Base-by-base conservation (phyloP, 2,888 invertebrate species). In the Drosophila pseudotakahashii region DNA sequence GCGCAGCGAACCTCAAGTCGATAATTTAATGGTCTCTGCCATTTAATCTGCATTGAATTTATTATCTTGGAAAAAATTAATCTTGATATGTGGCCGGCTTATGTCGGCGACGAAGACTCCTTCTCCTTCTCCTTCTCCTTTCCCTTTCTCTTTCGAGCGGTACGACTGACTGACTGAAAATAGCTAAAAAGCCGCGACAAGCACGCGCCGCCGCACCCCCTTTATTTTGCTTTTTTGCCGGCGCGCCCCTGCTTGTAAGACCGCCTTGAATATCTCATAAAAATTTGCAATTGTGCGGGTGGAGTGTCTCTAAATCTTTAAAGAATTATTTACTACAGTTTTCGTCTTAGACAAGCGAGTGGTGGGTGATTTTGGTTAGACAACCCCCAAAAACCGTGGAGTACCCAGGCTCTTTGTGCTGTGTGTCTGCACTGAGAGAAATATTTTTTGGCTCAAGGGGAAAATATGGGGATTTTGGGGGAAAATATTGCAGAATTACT, bases 21-120 rank as follows among this genome's bases (percentile, higher is more conserved):
- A 84, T 84, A 87, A 84, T 87, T 84, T 87, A 87, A 84, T 87
- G 84, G 84, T 87, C 85, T 84, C 82, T 84, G 84, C 75, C 80
- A 84, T 84, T 84, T 84, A 84, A 84, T 87, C 88, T 87, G 88
- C 84, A 87, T 84, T 87, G 85, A 84, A 84, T 87, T 84, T 84
- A 84, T 84, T 84, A 87, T 84, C 85, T 87, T 59, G 77, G 73
- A 73, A 84, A 85, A 77, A 84, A 84, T 84, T 87, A 84, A 84
- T 84, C 84, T 87, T 84, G 84, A 84, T 84, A 84, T 84, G 88
- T 84, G 78, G 87, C 85, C 88, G 61, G 84, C 81, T 83, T 87
- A 87, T 73, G 73, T 72, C 75, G 68, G 61, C 68, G 78, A 47
- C 59, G 30, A 45, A 26, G n/a, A 26, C n/a, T 26, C 45, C 4